Base-by-base conservation (phyloP, 2,113 vertebrate species). In the Coryphaenoides rupestris region DNA sequence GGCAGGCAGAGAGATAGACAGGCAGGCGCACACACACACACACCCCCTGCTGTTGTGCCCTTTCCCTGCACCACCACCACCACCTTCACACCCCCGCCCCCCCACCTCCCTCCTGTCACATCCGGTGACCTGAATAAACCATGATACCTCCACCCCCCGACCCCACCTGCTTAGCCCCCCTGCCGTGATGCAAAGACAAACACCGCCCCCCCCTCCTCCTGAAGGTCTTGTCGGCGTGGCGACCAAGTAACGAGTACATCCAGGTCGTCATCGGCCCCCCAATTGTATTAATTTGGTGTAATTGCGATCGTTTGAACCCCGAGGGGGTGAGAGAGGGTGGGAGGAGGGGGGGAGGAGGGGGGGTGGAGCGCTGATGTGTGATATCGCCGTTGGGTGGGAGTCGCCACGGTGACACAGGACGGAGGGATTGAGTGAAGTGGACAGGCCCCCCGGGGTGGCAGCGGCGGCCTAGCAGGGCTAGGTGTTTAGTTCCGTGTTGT, bases 91-190 rank as follows among this genome's bases (percentile, higher is more conserved):
- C n/a, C n/a, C n/a, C n/a, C n/a, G n/a, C n/a, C n/a, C n/a, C n/a
- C n/a, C n/a, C n/a, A 45, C 40, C 40, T 45, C 40, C 40, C 40
- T 45, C n/a, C 26, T 77, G 77, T 75, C 80, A 67, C 53, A 75
- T 40, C 60, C 66, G 69, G 67, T 82, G 83, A 85, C 77, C 83
- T 70, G 63, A 67, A 75, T 73, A 69, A 69, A 49, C 19, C 12
- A 58, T 62, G 53, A 74, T 52, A 19, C 4, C 62, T 61, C 64
- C 63, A 22, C 58, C 68, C 64, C 28, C 54, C 47, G 4, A 17
- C 47, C 47, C 14, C 47, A 17, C 45, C 66, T 55, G 23, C 60
- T 58, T 62, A 55, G 19, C n/a, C 61, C 47, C 58, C 67, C 63
- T 23, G 45, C 66, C 68, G 71, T 58, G 70, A 21, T 22, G 54